A percentile compares a stretch with the other conserved stretches of the same genome.
These are phyloP conservation scores for Gonatopus flavifemur DNA, from an alignment of 1,140 invertebrate species.

Conservation along the genomic window DNA sequence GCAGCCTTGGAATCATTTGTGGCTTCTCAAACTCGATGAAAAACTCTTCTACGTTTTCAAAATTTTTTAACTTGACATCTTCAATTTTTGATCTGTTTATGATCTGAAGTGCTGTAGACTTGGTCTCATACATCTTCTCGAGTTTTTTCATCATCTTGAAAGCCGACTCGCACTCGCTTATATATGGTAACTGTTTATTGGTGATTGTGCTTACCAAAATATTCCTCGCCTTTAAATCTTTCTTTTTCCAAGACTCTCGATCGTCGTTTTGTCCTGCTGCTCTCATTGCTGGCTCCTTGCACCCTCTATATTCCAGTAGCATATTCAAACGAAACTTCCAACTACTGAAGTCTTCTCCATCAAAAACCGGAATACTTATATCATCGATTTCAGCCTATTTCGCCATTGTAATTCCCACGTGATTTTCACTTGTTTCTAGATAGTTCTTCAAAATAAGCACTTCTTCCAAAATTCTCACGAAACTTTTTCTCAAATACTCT, in stretches of 20 bases:
- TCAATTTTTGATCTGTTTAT: slow-evolving; percentile 10
- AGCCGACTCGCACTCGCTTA: neutral
- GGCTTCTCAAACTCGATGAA: slow-evolving; percentile 40
- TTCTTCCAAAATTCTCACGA: too few relatives aligned
- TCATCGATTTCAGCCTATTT: slow-evolving; percentile 12
- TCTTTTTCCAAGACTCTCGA: slow-evolving; percentile 13
- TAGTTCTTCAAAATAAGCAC: too few relatives aligned
- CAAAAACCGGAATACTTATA: slow-evolving; percentile 15
- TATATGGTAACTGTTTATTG: slow-evolving; percentile 16
- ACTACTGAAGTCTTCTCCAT: slow-evolving; percentile 7
- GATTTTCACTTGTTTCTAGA: too few relatives aligned
- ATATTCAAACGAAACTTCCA: slow-evolving; percentile 13
- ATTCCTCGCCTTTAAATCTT: slow-evolving; percentile 12
- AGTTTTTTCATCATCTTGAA: slow-evolving; percentile 9
- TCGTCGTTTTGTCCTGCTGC: slow-evolving; percentile 3
- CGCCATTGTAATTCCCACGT: slow-evolving; percentile 10
- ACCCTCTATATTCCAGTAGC: slow-evolving; percentile 17
- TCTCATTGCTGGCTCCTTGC: slow-evolving; percentile 6
- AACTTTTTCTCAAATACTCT: too few relatives aligned
- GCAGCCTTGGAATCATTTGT: slow-evolving; percentile 35
- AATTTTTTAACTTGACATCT: slow-evolving; percentile 14
- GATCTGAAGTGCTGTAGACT: slow-evolving; percentile 11
- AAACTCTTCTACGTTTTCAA: slow-evolving; percentile 34
- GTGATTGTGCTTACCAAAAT: slow-evolving; percentile 14
- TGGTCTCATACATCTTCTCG: slow-evolving; percentile 5